Evolutionary conservation across 2,113 vertebrate species (phyloP), one percentile per base, ranked within the genome.

Genomic region (Pedionomus torquatus): DNA sequence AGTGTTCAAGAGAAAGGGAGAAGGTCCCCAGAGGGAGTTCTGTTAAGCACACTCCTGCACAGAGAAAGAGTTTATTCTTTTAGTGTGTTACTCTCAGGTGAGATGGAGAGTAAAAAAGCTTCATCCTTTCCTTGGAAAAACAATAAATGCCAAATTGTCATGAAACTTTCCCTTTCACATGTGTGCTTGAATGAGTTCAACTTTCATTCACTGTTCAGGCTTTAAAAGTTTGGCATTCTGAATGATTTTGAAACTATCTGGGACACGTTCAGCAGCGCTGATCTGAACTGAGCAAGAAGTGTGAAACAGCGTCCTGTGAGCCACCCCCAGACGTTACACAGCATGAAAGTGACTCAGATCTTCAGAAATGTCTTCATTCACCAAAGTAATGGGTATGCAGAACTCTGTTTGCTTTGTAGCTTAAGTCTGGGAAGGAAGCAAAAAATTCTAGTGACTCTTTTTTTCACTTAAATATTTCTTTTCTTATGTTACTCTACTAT

Each of bases 221-320:
- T 95, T 95, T 97, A 92, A 95, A 94, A 81, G 41, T 61, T 91
- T 87, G 61, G 78, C 41, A 80, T 91, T 74, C 51, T 97, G 96
- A 97, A 95, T 95, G 75, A 97, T 96, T 95, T 79, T 87, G 95
- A 97, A 97, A 97, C 92, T 84, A 15, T 21, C 57, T 76, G 83
- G 63, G 61, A 89, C 55, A 83, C 6, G 46, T 80, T 90, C 25
- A 66, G 26, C 1, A 4, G 28, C 10, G 52, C 8, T 86, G 16
- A 88, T 90, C 35, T 92, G 80, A 93, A 89, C 60, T 1, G 8
- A 89, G 68, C 5, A 65, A 5, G 52, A 39, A 1, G 2, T 35
- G 24, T 0, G 7, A 83, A 88, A 35, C 0, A 0, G 20, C 81
- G 57, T 74, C 83, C 68, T 48, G 35, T 1, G 3, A 94, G 57